Percentiles rank a stretch among this genome's conserved stretches.
Evolutionary conservation across 2,888 invertebrate species (phyloP).

Genomic region (Oligia strigilis): DNA sequence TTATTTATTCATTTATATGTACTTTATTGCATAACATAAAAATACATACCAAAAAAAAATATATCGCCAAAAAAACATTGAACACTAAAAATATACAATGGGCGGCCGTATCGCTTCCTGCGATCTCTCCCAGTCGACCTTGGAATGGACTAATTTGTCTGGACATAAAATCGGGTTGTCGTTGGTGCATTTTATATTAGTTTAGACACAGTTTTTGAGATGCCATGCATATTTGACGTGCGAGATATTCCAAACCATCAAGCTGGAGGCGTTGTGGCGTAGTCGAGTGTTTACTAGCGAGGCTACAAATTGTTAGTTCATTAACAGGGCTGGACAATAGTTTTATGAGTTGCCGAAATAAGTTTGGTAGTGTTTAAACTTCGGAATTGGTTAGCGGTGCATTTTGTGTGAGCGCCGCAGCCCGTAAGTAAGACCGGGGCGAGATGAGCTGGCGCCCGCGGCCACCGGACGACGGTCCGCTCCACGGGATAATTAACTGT

Average conservation of each 20-base stretch:
- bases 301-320: conserved; percentile 69
- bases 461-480: conserved; percentile 73
- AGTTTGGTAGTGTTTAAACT: conserved; percentile 87
- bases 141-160: too few species aligned
- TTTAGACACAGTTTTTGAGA: background rate
- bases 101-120: too few species aligned
- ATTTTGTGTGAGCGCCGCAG: conserved; percentile 78
- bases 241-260: background rate
- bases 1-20: too few species aligned
- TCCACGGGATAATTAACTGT: conserved; percentile 88
- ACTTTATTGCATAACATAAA: too few species aligned
- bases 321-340: conserved; percentile 82
- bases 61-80: too few species aligned
- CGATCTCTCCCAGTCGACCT: too few species aligned
- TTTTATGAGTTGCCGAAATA: conserved; percentile 89
- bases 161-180: too few species aligned
- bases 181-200: background rate
- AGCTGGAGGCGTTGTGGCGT: conserved; percentile 24
- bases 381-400: conserved; percentile 86
- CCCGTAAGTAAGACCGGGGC: conserved; percentile 70
- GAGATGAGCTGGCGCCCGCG: conserved; percentile 78
- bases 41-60: too few species aligned
- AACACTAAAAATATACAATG: too few species aligned
- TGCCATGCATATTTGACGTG: background rate
- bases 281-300: conserved; percentile 25